Evolutionary conservation across 2,797 vertebrate genomes (phyloP).

Genomic region (Xyrichtys novacula): DNA sequence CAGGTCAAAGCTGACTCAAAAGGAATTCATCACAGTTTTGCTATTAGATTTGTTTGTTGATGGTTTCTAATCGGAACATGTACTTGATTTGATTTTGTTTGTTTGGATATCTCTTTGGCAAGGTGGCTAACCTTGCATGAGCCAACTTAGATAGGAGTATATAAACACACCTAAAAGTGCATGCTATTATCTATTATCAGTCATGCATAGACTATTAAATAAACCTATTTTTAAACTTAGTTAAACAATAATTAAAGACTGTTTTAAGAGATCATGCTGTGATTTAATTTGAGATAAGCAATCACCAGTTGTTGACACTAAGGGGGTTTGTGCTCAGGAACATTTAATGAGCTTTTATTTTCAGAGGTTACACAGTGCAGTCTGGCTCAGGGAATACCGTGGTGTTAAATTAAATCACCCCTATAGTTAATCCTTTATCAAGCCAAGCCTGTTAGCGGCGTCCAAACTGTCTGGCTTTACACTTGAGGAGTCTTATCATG

Average conservation of each 20-base stretch:
- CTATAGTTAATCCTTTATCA: constrained; percentile 58
- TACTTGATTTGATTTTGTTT: not conserved
- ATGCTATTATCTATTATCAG: not conserved
- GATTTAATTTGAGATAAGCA: constrained; percentile 17
- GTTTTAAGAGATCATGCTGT: not conserved
- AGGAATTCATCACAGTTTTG: not conserved
- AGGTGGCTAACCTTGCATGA: not conserved
- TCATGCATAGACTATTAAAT: constrained; percentile 5
- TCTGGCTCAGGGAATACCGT: constrained; percentile 29
- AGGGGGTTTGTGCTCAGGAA: constrained; percentile 17
- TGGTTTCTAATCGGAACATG: not conserved
- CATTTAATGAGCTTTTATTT: constrained; percentile 43
- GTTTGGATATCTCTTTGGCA: not conserved
- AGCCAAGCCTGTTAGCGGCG: constrained; percentile 40
- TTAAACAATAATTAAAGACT: constrained; percentile 12
- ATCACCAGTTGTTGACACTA: constrained; percentile 18
- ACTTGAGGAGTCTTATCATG: constrained; percentile 64
- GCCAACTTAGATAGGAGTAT: not conserved
- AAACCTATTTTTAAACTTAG: constrained; percentile 1
- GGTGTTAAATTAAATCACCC: constrained; percentile 51
- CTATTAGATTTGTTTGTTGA: not conserved
- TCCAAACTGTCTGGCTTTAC: constrained; percentile 62
- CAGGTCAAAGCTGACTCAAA: not conserved
- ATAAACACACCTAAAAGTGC: not conserved
- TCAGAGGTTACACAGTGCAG: constrained; percentile 21